These are phyloP conservation scores for Onychomys torridus DNA, from an alignment of 2,797 vertebrate genomes.

Conservation along the genomic window DNA sequence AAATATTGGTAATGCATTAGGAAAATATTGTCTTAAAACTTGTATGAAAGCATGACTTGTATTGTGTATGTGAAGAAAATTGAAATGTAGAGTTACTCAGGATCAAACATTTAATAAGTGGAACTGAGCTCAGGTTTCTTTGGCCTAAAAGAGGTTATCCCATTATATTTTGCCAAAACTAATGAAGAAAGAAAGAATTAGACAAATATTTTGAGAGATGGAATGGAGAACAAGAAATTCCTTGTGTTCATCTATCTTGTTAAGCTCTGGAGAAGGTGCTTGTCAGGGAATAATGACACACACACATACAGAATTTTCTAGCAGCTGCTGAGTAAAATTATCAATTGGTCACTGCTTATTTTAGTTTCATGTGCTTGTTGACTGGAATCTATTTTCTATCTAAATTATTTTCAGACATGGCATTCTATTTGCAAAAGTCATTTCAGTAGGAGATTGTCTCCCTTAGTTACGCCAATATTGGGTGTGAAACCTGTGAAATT, in stretches of 20 bases:
- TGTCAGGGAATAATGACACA: slow-evolving; percentile 38
- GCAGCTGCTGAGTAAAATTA: slow-evolving; percentile 21
- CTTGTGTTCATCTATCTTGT: slow-evolving; percentile 3
- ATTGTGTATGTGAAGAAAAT: background rate
- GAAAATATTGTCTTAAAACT: background rate
- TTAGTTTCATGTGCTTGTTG: slow-evolving; percentile 61
- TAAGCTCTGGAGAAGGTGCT: background rate
- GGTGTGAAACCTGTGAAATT: slow-evolving; percentile 62
- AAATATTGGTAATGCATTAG: slow-evolving; percentile 1
- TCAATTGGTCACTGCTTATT: slow-evolving; percentile 58
- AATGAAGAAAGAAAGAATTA: slow-evolving; percentile 29
- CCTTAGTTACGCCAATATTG: slow-evolving; percentile 33
- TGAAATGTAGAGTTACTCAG: slow-evolving; percentile 7
- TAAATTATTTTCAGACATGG: slow-evolving; percentile 60
- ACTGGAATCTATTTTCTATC: slow-evolving; percentile 50
- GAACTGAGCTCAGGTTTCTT: background rate
- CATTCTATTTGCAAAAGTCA: slow-evolving; percentile 63
- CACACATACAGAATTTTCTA: slow-evolving; percentile 40
- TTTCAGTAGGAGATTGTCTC: slow-evolving; percentile 46
- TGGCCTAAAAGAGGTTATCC: background rate
- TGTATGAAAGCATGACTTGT: slow-evolving; percentile 6
- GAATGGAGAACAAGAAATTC: background rate
- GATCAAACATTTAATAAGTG: background rate
- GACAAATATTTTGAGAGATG: background rate
- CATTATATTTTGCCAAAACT: background rate